Conservation (phyloP, 2,888 invertebrate genomes). For the Lordiphosa fenestrarum region DNA sequence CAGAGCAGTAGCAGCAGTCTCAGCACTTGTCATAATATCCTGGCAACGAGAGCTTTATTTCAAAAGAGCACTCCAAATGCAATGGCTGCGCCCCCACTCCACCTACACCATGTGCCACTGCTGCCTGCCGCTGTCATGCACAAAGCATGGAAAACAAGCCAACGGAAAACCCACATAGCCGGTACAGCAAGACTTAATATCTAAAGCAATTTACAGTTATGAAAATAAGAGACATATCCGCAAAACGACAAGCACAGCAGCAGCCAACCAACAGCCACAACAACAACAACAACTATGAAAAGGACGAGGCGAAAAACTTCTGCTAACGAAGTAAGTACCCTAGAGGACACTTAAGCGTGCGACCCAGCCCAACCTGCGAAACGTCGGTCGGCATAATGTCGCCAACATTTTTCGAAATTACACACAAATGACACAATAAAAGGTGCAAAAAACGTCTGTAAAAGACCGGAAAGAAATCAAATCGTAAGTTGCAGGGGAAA, state of each 20-base stretch:
- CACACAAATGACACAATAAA: constrained; percentile 75
- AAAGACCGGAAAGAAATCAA: constrained; percentile 24
- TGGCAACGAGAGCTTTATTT: constrained; percentile 50
- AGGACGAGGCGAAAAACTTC: constrained; percentile 65
- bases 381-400: constrained; percentile 57
- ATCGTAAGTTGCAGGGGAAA: constrained; percentile 47
- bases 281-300: constrained; percentile 28
- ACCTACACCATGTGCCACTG: not conserved
- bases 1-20: constrained; percentile 4
- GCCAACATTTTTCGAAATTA: constrained; percentile 75
- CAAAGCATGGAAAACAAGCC: constrained; percentile 5
- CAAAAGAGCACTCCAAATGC: constrained; percentile 40
- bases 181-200: constrained; percentile 71
- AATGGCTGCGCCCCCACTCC: constrained; percentile 5
- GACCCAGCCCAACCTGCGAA: constrained; percentile 48
- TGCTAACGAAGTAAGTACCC: constrained; percentile 76
- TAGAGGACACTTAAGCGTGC: constrained; percentile 78
- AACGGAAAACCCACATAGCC: constrained; percentile 30
- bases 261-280: constrained; percentile 32
- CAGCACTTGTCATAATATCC: constrained; percentile 44
- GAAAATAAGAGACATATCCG: constrained; percentile 77
- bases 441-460: constrained; percentile 57
- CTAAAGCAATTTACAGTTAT: constrained; percentile 79
- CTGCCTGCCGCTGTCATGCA: constrained; percentile 4
- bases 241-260: constrained; percentile 70